These are phyloP conservation scores for Drosophila ficusphila DNA, from an alignment of 1,140 invertebrate species.

Conservation along the genomic window DNA sequence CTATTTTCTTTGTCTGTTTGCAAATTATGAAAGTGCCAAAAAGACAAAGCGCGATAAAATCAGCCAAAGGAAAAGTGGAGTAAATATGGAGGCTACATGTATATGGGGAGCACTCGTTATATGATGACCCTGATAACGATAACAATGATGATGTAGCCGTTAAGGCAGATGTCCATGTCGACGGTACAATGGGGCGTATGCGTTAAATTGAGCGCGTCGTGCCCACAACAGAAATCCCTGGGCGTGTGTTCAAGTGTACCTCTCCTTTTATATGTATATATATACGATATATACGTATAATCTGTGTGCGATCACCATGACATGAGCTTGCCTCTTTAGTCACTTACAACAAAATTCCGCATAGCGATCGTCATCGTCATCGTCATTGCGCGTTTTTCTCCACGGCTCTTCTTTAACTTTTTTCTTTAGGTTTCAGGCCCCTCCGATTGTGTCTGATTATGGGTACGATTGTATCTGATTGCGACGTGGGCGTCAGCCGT, in stretches of 20 bases:
- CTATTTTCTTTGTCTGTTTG: neutral
- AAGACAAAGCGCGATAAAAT: slow-evolving; percentile 24
- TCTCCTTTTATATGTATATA: neutral
- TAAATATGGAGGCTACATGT: slow-evolving; percentile 3
- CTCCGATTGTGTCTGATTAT: slow-evolving; percentile 24
- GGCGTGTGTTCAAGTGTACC: slow-evolving; percentile 28
- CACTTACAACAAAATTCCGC: slow-evolving; percentile 52
- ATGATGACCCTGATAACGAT: slow-evolving; percentile 65
- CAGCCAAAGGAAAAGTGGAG: slow-evolving; percentile 13
- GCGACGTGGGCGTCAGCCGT: slow-evolving; percentile 41
- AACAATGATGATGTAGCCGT: neutral
- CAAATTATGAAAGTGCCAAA: slow-evolving; percentile 26
- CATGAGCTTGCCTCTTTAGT: slow-evolving; percentile 42
- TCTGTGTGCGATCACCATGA: slow-evolving; percentile 41
- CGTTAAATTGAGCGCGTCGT: slow-evolving; percentile 65
- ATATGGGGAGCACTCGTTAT: slow-evolving; percentile 33
- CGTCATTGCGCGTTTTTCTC: slow-evolving; percentile 1
- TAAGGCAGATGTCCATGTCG: slow-evolving; percentile 1
- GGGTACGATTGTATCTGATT: slow-evolving; percentile 24
- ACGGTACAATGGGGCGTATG: slow-evolving; percentile 63
- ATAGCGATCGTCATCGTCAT: slow-evolving; percentile 27
- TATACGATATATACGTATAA: neutral
- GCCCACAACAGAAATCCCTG: slow-evolving; percentile 28
- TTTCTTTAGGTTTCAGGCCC: slow-evolving; percentile 22
- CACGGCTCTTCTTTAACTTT: slow-evolving; percentile 24